Percentiles rank a stretch among this genome's conserved stretches.
Evolutionary conservation across 35 echinoderm and acorn worm genomes (phyloP).

Genomic region (Amphiura filiformis): DNA sequence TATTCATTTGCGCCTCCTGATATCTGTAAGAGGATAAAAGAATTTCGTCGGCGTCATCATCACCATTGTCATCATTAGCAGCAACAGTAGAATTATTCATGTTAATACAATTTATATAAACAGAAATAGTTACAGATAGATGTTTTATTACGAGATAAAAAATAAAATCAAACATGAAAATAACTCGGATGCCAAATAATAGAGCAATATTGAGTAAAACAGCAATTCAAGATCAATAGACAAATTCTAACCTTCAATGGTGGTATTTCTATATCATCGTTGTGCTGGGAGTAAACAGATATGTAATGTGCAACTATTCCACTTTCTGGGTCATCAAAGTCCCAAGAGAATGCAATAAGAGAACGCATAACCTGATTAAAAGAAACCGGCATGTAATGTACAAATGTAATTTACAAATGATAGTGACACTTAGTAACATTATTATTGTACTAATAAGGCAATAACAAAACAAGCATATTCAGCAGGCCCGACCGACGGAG

Average conservation of each 20-base stretch:
- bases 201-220: background rate
- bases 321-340: conserved; percentile 33
- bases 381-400: too few relatives aligned
- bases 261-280: conserved; percentile 15
- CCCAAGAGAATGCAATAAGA: background rate
- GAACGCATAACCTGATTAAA: conserved; percentile 28
- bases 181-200: background rate
- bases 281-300: conserved; percentile 19
- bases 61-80: too few relatives aligned
- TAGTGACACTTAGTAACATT: too few relatives aligned
- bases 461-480: too few relatives aligned
- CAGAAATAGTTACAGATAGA: background rate
- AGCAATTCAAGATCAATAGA: background rate
- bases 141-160: background rate
- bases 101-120: background rate
- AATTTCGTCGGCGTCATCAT: too few relatives aligned
- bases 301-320: conserved; percentile 13
- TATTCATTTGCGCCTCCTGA: conserved; percentile 9
- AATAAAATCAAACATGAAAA: background rate
- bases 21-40: too few relatives aligned
- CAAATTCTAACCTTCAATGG: conserved; percentile 19
- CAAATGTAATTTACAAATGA: too few relatives aligned
- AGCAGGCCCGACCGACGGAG: too few relatives aligned
- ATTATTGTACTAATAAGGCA: too few relatives aligned
- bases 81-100: too few relatives aligned